Evolutionary conservation across 1,140 invertebrate genomes (phyloP), one percentile per base, ranked within the genome.

Genomic region (Zaprionus gabonicus): DNA sequence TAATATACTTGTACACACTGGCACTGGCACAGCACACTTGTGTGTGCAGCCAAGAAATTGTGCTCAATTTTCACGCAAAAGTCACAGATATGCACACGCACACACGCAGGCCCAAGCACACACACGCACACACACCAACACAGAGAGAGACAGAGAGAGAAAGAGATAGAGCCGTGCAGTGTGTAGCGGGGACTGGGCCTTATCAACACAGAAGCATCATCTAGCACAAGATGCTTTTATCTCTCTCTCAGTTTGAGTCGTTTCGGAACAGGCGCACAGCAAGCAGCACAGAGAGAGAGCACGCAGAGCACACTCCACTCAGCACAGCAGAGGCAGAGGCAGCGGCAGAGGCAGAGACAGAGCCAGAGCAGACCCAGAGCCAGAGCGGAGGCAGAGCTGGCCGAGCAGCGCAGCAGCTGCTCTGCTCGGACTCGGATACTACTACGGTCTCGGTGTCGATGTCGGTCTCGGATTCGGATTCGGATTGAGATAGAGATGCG

Each of bases 161-260:
- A 56, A 64, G 66, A 75, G 59, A 62, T 53, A 55, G 36, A 70
- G 20, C n/a, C n/a, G 31, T 31, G 41, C 15, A 25, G 38, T 12
- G 53, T 65, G 73, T 65, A 36, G 59, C 44, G 65, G 63, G 81
- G 81, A 63, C 81, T 77, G 63, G 49, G 70, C 55, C 70, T 90
- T 90, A 90, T 90, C 85, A 90, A 91, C 85, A 90, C 86, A 90
- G 85, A 85, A 90, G 86, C 85, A 90, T 90, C 85, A 90, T 80
- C 85, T 88, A 84, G 81, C 84, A 79, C 81, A 84, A 82, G 82
- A 91, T 90, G 85, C 85, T 90, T 90, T 90, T 90, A 90, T 90
- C 85, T 90, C 85, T 90, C 85, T 90, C 85, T 90, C 85, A 90
- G 85, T 90, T 90, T 90, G 85, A 90, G 85, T 90, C 85, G 86